phyloP scores from a whole-genome alignment of 2,888 invertebrate genomes.

The Carpatolechia fugitivella region DNA sequence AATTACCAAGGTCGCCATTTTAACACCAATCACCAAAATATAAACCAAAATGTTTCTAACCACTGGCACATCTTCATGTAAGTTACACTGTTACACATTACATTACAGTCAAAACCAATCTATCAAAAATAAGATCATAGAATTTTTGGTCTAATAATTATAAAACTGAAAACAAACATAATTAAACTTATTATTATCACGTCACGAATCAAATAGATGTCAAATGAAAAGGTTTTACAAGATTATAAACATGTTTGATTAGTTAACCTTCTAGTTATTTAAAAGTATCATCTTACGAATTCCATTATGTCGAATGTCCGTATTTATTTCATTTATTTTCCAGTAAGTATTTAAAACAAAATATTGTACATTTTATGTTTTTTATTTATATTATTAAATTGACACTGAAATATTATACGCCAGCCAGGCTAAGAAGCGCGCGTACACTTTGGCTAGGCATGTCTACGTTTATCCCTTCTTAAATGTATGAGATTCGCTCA shows the following conservation, averaged over 20 bases:
- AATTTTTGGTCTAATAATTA: slow-evolving; percentile 8
- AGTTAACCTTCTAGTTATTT: too few relatives aligned
- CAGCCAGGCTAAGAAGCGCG: neutral
- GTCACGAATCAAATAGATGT: neutral
- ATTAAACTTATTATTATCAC: neutral
- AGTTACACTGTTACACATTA: slow-evolving; percentile 5
- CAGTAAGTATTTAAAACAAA: neutral
- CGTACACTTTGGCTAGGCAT: too few relatives aligned
- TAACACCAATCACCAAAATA: slow-evolving; percentile 27
- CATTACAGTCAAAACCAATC: neutral
- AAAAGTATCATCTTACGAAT: too few relatives aligned
- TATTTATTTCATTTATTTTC: too few relatives aligned
- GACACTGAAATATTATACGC: neutral
- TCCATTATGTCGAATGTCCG: too few relatives aligned
- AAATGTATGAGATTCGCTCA: too few relatives aligned
- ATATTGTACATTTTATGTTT: neutral
- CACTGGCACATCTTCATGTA: slow-evolving; percentile 11
- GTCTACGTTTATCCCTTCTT: too few relatives aligned
- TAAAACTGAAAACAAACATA: neutral
- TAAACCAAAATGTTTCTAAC: slow-evolving; percentile 1
- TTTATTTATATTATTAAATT: too few relatives aligned
- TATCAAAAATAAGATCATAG: slow-evolving; percentile 6
- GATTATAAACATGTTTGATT: too few relatives aligned
- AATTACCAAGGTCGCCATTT: slow-evolving; percentile 29
- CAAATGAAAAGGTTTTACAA: too few relatives aligned